Evolutionary conservation across 2,797 vertebrate genomes (phyloP).

Genomic region (Phyllotis vaccarum): DNA sequence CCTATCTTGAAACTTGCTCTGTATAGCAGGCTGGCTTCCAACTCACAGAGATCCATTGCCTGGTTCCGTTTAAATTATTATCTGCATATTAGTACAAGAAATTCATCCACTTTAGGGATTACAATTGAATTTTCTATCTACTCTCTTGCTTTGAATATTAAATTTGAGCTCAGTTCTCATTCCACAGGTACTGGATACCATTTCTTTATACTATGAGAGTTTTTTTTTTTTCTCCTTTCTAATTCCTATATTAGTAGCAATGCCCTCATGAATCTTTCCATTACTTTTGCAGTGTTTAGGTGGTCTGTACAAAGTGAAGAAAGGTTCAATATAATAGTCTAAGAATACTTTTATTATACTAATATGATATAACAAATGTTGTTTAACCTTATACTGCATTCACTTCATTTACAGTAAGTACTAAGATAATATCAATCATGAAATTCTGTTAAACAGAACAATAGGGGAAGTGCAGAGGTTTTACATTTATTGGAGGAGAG

Average conservation of each 20-base stretch:
- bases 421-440: neutral
- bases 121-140: neutral
- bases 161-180: neutral
- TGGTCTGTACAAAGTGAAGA: neutral
- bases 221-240: neutral
- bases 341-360: neutral
- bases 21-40: too few relatives aligned
- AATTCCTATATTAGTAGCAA: neutral
- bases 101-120: neutral
- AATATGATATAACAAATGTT: constrained; percentile 4
- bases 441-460: neutral
- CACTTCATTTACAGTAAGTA: neutral
- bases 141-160: neutral
- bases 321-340: neutral
- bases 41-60: too few relatives aligned
- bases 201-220: neutral
- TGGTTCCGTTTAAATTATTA: neutral
- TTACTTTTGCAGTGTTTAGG: neutral
- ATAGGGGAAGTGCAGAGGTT: neutral
- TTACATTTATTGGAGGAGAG: neutral
- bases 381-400: neutral
- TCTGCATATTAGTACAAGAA: neutral
- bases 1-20: too few relatives aligned
- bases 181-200: neutral
- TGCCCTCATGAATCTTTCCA: neutral